Evolutionary conservation across 2,797 vertebrate genomes (phyloP), one percentile per base, ranked within the genome.

Genomic region (Thunnus albacares): DNA sequence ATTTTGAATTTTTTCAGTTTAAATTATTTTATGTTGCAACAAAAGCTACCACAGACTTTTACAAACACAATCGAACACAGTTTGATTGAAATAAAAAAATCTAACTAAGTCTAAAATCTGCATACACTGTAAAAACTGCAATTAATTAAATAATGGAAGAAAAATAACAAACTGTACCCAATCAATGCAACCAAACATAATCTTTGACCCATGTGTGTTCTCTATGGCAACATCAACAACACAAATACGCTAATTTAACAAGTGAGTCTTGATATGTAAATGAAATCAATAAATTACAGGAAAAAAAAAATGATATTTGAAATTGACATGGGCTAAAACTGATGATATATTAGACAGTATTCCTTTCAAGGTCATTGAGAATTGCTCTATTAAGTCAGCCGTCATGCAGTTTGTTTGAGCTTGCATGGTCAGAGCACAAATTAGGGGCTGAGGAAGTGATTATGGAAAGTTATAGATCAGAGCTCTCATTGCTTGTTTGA

Each of bases 11-110:
- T 95, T 96, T 96, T 96, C 93, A 76, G 91, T 96, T 96, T 96
- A 96, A 96, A 96, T 94, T 95, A 96, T 96, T 96, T 96, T 96
- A 97, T 97, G 96, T 97, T 96, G 97, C 97, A 97, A 97, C 96
- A 95, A 97, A 97, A 97, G 96, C 97, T 97, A 96, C 96, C 97
- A 97, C 97, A 97, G 96, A 97, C 96, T 96, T 95, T 96, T 97
- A 97, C 96, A 95, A 97, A 97, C 97, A 97, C 96, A 97, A 96
- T 95, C 95, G 96, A 97, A 96, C 96, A 97, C 96, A 96, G 95
- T 95, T 96, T 96, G 95, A 96, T 96, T 96, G 94, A 96, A 97
- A 96, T 92, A 87, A 94, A 95, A 95, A 94, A 96, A 94, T 95
- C 94, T 96, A 97, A 97, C 97, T 96, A 96, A 97, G 95, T 96